A percentile compares a stretch with the other conserved stretches of the same genome.
phyloP scores from a whole-genome alignment of 2,888 invertebrate species.

The Melanchra persicariae region DNA sequence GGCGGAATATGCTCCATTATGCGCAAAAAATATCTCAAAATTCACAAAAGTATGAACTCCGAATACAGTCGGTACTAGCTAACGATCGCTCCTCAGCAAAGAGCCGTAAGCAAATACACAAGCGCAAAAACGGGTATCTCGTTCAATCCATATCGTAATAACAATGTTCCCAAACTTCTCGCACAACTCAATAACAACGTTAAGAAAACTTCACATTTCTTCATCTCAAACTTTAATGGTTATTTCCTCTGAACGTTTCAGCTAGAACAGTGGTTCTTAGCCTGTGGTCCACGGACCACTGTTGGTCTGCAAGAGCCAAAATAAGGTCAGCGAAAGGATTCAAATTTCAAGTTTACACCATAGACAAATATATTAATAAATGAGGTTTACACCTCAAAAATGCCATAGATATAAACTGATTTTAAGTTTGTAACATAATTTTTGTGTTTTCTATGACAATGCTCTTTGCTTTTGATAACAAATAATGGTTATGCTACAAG shows the following conservation, averaged over 20 bases:
- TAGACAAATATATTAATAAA: too few relatives aligned
- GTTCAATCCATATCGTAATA: slow-evolving; percentile 38
- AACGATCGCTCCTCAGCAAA: slow-evolving; percentile 7
- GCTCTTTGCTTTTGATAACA: too few relatives aligned
- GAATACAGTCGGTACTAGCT: neutral
- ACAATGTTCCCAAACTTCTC: slow-evolving; percentile 48
- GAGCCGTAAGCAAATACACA: neutral
- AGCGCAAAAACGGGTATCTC: slow-evolving; percentile 25
- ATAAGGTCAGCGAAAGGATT: too few relatives aligned
- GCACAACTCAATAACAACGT: slow-evolving; percentile 56
- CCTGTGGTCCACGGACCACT: too few relatives aligned
- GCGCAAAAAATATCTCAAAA: neutral
- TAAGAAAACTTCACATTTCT: slow-evolving; percentile 56
- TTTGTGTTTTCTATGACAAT: too few relatives aligned
- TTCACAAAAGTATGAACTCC: neutral
- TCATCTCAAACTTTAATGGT: slow-evolving; percentile 59
- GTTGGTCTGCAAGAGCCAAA: too few relatives aligned
- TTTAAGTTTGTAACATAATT: too few relatives aligned
- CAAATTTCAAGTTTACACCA: too few relatives aligned
- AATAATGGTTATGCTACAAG: too few relatives aligned
- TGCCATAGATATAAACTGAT: too few relatives aligned
- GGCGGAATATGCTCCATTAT: neutral
- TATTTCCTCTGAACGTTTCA: slow-evolving; percentile 50
- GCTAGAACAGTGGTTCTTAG: neutral
- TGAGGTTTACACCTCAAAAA: too few relatives aligned